Conservation (phyloP, 2,888 invertebrate species). For the Drosophila prostipennis region DNA sequence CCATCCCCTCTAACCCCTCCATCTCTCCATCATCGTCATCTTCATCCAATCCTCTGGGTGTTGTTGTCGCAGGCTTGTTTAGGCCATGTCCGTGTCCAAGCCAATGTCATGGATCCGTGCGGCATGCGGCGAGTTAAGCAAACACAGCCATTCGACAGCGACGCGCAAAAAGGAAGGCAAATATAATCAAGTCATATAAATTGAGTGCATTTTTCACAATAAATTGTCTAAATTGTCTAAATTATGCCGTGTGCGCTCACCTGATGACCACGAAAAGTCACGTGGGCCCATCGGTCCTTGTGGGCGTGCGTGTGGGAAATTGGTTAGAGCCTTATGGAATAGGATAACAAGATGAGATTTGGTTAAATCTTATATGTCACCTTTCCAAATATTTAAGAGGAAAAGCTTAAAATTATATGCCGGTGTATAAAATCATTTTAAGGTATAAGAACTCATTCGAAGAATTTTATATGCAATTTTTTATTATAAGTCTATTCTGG, state of each 20-base stretch:
- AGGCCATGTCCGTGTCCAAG: conserved; percentile 46
- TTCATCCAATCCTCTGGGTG: conserved; percentile 34
- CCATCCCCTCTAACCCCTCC: not conserved
- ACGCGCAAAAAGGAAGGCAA: conserved; percentile 49
- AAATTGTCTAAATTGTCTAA: conserved; percentile 77
- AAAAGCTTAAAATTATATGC: too few species aligned
- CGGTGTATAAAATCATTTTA: too few species aligned
- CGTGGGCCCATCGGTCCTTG: conserved; percentile 10
- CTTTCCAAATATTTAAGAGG: too few species aligned
- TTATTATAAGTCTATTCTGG: too few species aligned
- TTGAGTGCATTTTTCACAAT: conserved; percentile 77
- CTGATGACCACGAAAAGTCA: conserved; percentile 31
- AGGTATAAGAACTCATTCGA: too few species aligned
- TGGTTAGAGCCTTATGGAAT: not conserved
- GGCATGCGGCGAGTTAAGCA: conserved; percentile 60
- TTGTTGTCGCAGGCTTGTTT: conserved; percentile 50
- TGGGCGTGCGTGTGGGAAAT: conserved; percentile 51
- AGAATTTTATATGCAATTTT: too few species aligned
- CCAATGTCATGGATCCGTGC: conserved; percentile 63
- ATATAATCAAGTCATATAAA: conserved; percentile 79
- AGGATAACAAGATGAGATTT: not conserved
- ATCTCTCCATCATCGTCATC: conserved; percentile 8
- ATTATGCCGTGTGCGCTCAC: conserved; percentile 62
- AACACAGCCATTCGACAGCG: conserved; percentile 51
- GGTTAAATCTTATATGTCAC: too few species aligned